A percentile compares a stretch with the other conserved stretches of the same genome.
These are phyloP conservation scores for Lordiphosa fenestrarum DNA, from an alignment of 2,888 invertebrate species.

Conservation along the genomic window DNA sequence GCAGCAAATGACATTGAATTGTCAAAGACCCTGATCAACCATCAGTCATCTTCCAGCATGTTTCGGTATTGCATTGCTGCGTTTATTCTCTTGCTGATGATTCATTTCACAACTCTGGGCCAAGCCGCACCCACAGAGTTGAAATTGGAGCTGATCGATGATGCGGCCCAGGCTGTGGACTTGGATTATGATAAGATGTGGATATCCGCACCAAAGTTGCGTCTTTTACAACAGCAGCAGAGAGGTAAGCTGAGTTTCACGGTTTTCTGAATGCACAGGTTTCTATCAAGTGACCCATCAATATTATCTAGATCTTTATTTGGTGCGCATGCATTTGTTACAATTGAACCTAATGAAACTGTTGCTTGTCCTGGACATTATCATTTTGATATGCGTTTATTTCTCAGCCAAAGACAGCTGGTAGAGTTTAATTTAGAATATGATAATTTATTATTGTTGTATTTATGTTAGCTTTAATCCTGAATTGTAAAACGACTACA, in stretches of 20 bases:
- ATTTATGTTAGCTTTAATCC: too few relatives aligned
- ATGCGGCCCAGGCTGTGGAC: too few relatives aligned
- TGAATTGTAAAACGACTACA: too few relatives aligned
- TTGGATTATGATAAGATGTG: too few relatives aligned
- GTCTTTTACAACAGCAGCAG: constrained; percentile 9
- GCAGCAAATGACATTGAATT: neutral
- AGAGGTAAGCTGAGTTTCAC: constrained; percentile 24
- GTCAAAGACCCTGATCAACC: neutral
- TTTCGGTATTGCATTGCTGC: constrained; percentile 7
- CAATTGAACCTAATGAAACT: constrained; percentile 56
- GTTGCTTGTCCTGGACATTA: constrained; percentile 39
- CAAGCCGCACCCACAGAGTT: constrained; percentile 5
- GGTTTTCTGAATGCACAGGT: neutral
- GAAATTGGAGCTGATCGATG: neutral
- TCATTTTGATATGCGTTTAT: constrained; percentile 33
- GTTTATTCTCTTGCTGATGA: constrained; percentile 8
- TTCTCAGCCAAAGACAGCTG: constrained; percentile 1
- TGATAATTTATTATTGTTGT: too few relatives aligned
- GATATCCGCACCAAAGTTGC: too few relatives aligned
- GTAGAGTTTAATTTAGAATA: too few relatives aligned
- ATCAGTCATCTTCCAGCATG: constrained; percentile 21
- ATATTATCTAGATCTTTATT: constrained; percentile 18
- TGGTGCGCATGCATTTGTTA: constrained; percentile 38
- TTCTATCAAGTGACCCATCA: too few relatives aligned
- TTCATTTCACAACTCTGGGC: constrained; percentile 1